These are phyloP conservation scores for Lathronympha strigana DNA, from an alignment of 2,888 invertebrate genomes.

Conservation along the genomic window DNA sequence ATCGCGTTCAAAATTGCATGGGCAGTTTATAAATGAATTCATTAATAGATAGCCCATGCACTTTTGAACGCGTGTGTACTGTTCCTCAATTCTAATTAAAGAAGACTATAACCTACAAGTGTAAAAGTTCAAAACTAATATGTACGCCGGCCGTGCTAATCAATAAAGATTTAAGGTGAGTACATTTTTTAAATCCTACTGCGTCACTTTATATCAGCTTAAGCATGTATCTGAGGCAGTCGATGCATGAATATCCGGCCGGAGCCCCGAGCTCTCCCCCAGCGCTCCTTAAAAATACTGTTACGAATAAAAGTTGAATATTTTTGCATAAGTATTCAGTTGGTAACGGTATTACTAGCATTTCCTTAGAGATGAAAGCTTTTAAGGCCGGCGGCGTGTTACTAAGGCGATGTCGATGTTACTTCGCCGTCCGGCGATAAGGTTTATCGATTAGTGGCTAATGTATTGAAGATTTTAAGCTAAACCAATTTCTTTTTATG, in stretches of 20 bases:
- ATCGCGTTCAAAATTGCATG: no score
- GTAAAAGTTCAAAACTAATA: slow-evolving; percentile 18
- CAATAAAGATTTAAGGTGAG: slow-evolving; percentile 39
- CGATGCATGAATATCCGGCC: slow-evolving; percentile 74
- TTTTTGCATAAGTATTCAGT: slow-evolving; percentile 73
- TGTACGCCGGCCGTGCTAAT: slow-evolving; percentile 11
- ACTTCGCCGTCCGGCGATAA: no score
- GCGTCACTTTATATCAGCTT: slow-evolving; percentile 65
- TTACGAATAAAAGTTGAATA: slow-evolving; percentile 77
- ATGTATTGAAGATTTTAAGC: no score
- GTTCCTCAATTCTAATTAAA: not conserved
- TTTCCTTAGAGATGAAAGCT: slow-evolving; percentile 80
- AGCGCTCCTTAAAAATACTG: slow-evolving; percentile 63
- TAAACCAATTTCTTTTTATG: no score
- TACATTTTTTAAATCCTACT: slow-evolving; percentile 48
- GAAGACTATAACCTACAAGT: not conserved
- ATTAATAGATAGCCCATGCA: no score
- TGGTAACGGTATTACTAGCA: slow-evolving; percentile 72
- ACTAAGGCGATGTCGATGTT: slow-evolving; percentile 70
- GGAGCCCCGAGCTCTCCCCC: slow-evolving; percentile 63
- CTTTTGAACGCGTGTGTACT: not conserved
- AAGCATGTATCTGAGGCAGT: slow-evolving; percentile 58
- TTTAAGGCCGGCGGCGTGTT: slow-evolving; percentile 76
- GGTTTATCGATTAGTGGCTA: no score
- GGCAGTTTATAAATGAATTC: no score